Evolutionary conservation across 2,888 invertebrate species (phyloP), one percentile per base, ranked within the genome.

Genomic region (Apomyelois bistriatella): DNA sequence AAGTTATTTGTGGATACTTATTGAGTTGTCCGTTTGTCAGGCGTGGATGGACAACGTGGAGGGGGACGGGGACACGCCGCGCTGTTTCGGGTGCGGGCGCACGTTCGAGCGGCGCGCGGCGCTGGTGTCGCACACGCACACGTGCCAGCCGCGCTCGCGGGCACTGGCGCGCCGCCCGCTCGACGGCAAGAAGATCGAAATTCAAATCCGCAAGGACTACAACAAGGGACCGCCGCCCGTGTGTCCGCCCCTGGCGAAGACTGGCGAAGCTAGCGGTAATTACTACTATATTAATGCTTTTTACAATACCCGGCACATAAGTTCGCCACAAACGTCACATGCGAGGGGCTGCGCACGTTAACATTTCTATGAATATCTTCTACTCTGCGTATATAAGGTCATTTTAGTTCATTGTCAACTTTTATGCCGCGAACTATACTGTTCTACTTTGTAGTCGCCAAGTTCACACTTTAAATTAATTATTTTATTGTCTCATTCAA

Each of bases 91-190:
- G 0, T 95, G 95, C 74, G 94, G 94, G 0, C 93, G 94, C 61
- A 89, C 92, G 54, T 95, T 95, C 70, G 95, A 95, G 71, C 91
- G 94, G 0, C 93, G 93, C 60, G 95, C 94, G 9, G 95, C 95
- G 1, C 83, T 95, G 3, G 92, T 93, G 5, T 93, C 95, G 15
- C 95, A 95, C 82, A 91, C 93, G 37, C 92, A 93, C 71, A 93
- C 93, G 53, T 95, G 95, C 75, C 90, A 83, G 58, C 92, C 92
- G 58, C 83, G 93, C 42, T 79, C 67, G 9, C 66, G 85, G 0
- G 85, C 82, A 0, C 75, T 79, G 53, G 68, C 65, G 50, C 64
- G 56, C 2, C 58, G 71, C 1, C 66, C 73, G 13, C 68, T 56
- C 15, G 86, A 82, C 35, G 61, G 65, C 60, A 82, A 79, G 60